Evolutionary conservation across 1,140 invertebrate genomes (phyloP), one percentile per base, ranked within the genome.

Genomic region (Trichogramma pretiosum): DNA sequence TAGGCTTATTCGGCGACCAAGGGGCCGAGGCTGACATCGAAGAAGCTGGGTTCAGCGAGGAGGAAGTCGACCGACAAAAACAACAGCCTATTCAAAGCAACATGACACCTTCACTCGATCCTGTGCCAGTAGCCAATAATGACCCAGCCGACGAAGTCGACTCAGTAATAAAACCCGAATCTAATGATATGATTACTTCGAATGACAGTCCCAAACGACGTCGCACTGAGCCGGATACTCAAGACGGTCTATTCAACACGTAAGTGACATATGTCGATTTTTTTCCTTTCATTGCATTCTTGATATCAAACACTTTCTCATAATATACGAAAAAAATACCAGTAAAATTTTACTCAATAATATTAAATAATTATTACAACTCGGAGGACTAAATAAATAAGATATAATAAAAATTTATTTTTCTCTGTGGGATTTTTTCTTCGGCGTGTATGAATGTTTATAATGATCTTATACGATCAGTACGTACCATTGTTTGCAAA

Each of bases 71-170:
- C 23, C 23, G 11, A 39, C 11, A n/a, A 41, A 11, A 11, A 23
- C 5, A 16, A 22, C 9, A 11, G n/a, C n/a, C n/a, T n/a, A n/a
- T n/a, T n/a, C n/a, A n/a, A n/a, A n/a, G 3, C 28, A 16, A 57
- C 21, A 72, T 72, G 70, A 62, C 67, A 48, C 70, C 67, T 14
- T 69, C 58, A 40, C 63, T 64, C 8, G 61, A 66, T 38, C 59
- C 62, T 24, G 59, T 61, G 36, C 56, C 63, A 33, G 59, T 61
- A 51, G 50, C 56, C 18, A 59, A 61, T 54, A 59, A 62, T 28
- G 53, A 60, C 21, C 54, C 56, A 38, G 55, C 54, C 45, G 65
- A 69, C 46, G 60, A 65, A 51, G 65, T 64, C 54, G 60, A 63
- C 56, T 28, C 26, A 7, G 45, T n/a, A n/a, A n/a, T n/a, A n/a